Evolutionary conservation across 30 jellyfish, hydroid and myxozoan genomes (phyloP).

Genomic region (Pseudorhiza aurosa): DNA sequence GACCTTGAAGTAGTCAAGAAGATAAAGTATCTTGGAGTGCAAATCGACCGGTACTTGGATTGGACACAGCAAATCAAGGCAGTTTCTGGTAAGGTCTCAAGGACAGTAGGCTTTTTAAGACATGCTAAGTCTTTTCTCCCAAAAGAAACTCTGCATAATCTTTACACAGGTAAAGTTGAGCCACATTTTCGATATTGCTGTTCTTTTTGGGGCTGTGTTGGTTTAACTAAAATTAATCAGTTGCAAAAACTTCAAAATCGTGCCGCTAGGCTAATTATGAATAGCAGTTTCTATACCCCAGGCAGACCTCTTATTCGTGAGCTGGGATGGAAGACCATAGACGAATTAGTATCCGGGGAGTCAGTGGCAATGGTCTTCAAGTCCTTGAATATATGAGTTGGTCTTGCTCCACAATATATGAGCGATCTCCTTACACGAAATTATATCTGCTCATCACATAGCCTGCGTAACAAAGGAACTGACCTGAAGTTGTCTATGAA

Average conservation of each 20-base stretch:
- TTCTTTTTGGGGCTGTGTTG: background rate
- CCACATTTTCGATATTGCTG: background rate
- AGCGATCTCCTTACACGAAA: background rate
- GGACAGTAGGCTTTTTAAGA: background rate
- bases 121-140: background rate
- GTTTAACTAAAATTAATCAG: too few species aligned
- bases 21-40: background rate
- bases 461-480: background rate
- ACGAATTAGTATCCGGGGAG: background rate
- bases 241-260: background rate
- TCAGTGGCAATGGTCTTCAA: background rate
- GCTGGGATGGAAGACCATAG: background rate
- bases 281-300: background rate
- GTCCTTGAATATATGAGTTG: background rate
- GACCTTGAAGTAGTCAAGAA: slow-evolving; percentile 1
- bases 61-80: background rate
- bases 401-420: background rate
- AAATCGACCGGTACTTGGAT: background rate
- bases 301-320: background rate
- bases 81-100: background rate
- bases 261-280: background rate
- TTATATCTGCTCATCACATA: background rate
- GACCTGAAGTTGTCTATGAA: slow-evolving; percentile 2
- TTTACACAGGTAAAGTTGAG: background rate
- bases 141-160: background rate